A percentile compares a stretch with the other conserved stretches of the same genome.
Conservation (phyloP, 2,888 invertebrate species). For the Erebia aethiops region DNA sequence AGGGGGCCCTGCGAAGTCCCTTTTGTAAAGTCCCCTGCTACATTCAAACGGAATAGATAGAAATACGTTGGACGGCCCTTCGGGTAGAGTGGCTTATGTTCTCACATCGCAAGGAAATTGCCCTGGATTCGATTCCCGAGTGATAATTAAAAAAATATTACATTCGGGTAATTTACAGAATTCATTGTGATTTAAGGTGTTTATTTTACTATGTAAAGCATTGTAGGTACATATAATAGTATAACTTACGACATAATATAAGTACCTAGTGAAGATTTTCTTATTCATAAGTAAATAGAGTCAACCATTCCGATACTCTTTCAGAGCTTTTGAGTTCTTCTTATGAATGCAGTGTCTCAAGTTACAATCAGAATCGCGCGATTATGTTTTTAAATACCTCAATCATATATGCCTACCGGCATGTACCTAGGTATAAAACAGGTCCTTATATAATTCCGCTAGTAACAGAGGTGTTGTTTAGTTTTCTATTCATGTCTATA, state of each 20-base stretch:
- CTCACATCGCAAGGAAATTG: neutral
- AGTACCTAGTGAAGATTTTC: neutral
- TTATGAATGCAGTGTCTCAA: no score
- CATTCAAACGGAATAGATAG: conserved; percentile 16
- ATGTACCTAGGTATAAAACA: no score
- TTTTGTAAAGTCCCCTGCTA: conserved; percentile 20
- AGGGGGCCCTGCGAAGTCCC: conserved; percentile 49
- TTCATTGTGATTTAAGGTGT: neutral
- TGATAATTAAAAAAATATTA: neutral
- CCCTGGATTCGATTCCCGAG: neutral
- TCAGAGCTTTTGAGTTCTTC: no score
- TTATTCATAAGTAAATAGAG: neutral
- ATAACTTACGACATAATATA: no score
- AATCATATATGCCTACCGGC: no score
- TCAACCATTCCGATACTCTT: no score
- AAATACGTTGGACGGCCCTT: conserved; percentile 3
- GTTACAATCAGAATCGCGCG: no score
- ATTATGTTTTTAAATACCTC: no score
- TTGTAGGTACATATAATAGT: no score
- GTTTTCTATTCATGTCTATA: no score
- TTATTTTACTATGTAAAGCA: no score
- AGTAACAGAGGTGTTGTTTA: neutral
- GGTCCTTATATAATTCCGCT: neutral
- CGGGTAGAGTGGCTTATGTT: neutral
- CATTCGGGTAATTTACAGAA: neutral